Evolutionary conservation across 1,140 invertebrate genomes (phyloP).

Genomic region (Hyles euphorbiae): DNA sequence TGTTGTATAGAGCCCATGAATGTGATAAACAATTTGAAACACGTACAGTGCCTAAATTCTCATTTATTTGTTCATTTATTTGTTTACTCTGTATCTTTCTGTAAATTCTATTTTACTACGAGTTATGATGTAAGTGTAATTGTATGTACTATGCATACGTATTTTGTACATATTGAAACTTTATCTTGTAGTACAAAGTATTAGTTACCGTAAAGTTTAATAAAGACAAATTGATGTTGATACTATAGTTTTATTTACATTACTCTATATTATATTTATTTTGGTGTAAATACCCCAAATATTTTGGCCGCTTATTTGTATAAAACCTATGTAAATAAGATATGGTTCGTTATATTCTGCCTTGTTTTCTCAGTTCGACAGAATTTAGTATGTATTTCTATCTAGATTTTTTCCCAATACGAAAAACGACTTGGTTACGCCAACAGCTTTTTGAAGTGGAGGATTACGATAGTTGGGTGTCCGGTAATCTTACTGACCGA

Average conservation of each 20-base stretch:
- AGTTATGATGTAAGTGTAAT: slow-evolving; percentile 23
- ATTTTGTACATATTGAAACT: slow-evolving; percentile 66
- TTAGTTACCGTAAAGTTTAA: slow-evolving; percentile 64
- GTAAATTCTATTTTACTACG: slow-evolving; percentile 53
- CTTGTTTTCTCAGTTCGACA: no score
- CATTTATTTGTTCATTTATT: slow-evolving; percentile 52
- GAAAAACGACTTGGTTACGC: no score
- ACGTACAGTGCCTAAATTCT: slow-evolving; percentile 71
- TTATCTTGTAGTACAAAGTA: slow-evolving; percentile 71
- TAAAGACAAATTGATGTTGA: slow-evolving; percentile 72
- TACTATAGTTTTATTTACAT: slow-evolving; percentile 31
- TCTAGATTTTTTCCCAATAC: no score
- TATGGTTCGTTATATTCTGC: no score
- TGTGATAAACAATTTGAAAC: slow-evolving; percentile 63
- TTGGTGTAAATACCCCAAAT: no score
- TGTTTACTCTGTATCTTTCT: slow-evolving; percentile 35
- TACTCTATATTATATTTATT: not conserved
- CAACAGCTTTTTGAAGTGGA: no score
- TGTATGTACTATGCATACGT: slow-evolving; percentile 28
- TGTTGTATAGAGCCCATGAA: slow-evolving; percentile 52
- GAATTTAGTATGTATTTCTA: no score
- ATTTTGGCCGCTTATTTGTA: no score
- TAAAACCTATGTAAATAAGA: no score
- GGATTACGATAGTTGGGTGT: no score
- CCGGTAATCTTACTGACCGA: no score